phyloP scores from a whole-genome alignment of 2,797 vertebrate genomes.

The Lacerta bilineata region DNA sequence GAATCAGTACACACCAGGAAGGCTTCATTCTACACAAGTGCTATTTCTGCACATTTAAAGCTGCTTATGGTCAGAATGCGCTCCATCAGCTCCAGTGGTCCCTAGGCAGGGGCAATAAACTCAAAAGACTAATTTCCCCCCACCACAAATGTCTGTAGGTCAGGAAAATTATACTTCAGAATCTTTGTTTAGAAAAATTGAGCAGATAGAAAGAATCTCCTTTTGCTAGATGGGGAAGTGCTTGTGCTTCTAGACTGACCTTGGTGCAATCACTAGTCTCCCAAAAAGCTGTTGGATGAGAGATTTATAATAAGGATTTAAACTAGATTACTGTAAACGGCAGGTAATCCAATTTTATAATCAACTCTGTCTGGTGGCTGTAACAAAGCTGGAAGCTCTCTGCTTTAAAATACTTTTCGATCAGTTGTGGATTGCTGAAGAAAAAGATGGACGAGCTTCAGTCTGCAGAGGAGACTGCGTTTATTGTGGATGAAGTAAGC shows the following conservation, averaged over 20 bases:
- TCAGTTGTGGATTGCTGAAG: too few species aligned
- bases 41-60: background rate
- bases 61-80: background rate
- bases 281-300: conserved; percentile 25
- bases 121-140: background rate
- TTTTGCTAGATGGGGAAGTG: background rate
- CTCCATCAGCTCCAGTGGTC: background rate
- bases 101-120: background rate
- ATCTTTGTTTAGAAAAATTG: background rate
- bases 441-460: too few species aligned
- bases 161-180: background rate
- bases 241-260: background rate
- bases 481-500: too few species aligned
- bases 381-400: background rate
- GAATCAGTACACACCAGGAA: background rate
- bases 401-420: background rate
- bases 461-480: too few species aligned
- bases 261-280: background rate
- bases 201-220: background rate
- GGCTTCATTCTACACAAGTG: background rate
- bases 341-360: conserved; percentile 31
- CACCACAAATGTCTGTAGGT: too few species aligned
- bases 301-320: background rate
- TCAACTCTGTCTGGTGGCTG: conserved; percentile 28
- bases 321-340: conserved; percentile 23